These are phyloP conservation scores for Grapholita molesta DNA, from an alignment of 1,140 invertebrate genomes.

Conservation along the genomic window DNA sequence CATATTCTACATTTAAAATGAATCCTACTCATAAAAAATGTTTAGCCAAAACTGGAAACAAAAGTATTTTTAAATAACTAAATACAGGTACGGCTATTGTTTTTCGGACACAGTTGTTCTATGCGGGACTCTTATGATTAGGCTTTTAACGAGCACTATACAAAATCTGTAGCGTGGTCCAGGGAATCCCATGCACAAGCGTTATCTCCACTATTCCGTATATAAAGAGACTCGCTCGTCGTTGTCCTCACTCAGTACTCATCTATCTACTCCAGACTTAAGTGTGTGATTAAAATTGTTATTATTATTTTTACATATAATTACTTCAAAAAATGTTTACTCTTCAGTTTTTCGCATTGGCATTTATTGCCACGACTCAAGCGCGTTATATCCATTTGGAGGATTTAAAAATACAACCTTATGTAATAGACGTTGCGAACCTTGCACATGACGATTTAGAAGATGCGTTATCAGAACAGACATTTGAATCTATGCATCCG, in stretches of 20 bases:
- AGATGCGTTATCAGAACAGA: background rate
- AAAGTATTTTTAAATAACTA: too few relatives aligned
- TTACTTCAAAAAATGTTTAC: background rate
- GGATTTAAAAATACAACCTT: constrained; percentile 2
- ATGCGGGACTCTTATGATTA: too few relatives aligned
- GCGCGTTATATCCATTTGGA: background rate
- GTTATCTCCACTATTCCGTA: background rate
- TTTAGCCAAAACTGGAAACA: too few relatives aligned
- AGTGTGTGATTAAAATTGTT: background rate
- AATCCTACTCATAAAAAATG: too few relatives aligned
- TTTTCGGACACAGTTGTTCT: too few relatives aligned
- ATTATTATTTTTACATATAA: background rate
- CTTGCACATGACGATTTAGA: background rate
- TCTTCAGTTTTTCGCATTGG: background rate
- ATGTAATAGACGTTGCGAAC: background rate
- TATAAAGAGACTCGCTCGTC: background rate
- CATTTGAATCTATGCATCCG: background rate
- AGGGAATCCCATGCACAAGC: background rate
- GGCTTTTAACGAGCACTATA: too few relatives aligned
- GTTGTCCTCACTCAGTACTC: background rate
- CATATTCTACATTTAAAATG: too few relatives aligned
- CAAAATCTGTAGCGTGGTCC: too few relatives aligned
- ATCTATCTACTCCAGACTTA: background rate
- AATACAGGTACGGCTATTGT: too few relatives aligned
- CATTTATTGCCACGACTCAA: background rate